These are phyloP conservation scores for Leuctra nigra DNA, from an alignment of 2,888 invertebrate species.

Conservation along the genomic window DNA sequence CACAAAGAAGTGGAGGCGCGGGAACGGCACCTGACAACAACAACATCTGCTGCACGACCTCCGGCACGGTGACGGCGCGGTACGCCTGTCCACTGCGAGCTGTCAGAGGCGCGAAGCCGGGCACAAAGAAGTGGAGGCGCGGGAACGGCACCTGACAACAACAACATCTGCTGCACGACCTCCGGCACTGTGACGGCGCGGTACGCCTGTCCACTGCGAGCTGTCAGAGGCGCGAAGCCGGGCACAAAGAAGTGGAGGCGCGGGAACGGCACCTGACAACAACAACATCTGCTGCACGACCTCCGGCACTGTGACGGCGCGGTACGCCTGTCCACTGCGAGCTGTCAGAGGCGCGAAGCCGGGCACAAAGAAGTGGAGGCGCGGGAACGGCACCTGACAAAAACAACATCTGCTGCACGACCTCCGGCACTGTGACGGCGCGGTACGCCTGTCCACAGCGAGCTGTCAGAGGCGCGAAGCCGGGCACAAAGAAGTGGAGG, in stretches of 20 bases:
- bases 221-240: constrained; percentile 54
- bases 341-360: constrained; percentile 55
- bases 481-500: constrained; percentile 52
- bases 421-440: constrained; percentile 83
- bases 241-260: constrained; percentile 53
- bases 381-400: constrained; percentile 59
- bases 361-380: constrained; percentile 52
- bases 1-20: constrained; percentile 51
- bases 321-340: constrained; percentile 76
- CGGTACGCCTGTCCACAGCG: constrained; percentile 80
- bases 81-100: constrained; percentile 51
- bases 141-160: constrained; percentile 59
- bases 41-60: constrained; percentile 52
- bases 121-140: constrained; percentile 50
- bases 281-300: constrained; percentile 89
- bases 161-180: constrained; percentile 82
- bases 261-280: constrained; percentile 60
- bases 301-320: constrained; percentile 85
- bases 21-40: constrained; percentile 55
- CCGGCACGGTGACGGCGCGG: constrained; percentile 45
- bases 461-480: constrained; percentile 54
- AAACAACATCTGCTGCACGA: constrained; percentile 91
- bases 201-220: constrained; percentile 76
- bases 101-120: constrained; percentile 62
- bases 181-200: constrained; percentile 86